Evolutionary conservation across 2,113 vertebrate species (phyloP).

Genomic region (Chionis minor): DNA sequence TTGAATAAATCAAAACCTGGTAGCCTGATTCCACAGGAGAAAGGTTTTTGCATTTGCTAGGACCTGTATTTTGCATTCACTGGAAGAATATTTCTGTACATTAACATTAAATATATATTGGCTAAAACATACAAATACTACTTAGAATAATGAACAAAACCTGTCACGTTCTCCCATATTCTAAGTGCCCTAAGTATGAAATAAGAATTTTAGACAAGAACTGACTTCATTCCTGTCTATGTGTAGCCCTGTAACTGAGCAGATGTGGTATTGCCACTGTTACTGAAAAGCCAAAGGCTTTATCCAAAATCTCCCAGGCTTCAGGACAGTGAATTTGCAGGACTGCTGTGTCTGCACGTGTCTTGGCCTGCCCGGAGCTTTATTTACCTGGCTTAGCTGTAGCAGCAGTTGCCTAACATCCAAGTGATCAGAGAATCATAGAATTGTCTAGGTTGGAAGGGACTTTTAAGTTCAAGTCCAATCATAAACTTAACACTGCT

Average conservation of each 20-base stretch:
- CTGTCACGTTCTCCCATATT: neutral
- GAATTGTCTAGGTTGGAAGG: too few relatives aligned
- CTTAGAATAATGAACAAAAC: neutral
- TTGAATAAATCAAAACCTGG: neutral
- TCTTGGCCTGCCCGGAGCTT: neutral
- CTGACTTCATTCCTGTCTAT: neutral
- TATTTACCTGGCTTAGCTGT: neutral
- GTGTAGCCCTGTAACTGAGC: neutral
- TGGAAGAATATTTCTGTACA: neutral
- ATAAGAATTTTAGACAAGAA: neutral
- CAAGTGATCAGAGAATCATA: neutral
- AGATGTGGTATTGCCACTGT: neutral
- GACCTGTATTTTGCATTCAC: neutral
- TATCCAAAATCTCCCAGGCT: neutral
- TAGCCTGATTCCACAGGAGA: neutral
- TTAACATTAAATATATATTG: neutral
- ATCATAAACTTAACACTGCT: too few relatives aligned
- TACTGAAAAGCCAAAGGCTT: neutral
- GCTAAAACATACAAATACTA: neutral
- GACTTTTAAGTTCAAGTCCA: too few relatives aligned
- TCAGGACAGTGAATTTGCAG: neutral
- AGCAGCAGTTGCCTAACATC: neutral
- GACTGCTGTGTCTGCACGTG: neutral
- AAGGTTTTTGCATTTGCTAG: neutral
- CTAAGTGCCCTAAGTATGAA: neutral